Evolutionary conservation across 2,888 invertebrate species (phyloP).

Genomic region (Zootermopsis nevadensis): DNA sequence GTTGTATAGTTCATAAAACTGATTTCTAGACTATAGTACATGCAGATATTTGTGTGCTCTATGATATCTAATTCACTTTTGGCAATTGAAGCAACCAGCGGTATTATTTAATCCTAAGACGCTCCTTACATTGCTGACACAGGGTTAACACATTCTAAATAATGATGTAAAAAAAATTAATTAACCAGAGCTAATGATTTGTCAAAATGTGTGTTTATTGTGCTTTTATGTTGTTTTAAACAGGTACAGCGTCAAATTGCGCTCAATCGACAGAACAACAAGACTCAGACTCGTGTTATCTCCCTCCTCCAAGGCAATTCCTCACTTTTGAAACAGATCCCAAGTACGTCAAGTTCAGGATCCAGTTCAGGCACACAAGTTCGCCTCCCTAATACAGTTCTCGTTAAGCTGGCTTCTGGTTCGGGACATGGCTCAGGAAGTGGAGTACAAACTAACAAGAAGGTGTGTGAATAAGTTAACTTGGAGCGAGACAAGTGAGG

Average conservation of each 20-base stretch:
- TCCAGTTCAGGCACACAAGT: conserved; percentile 56
- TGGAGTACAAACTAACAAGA: conserved; percentile 50
- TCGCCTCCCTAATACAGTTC: conserved; percentile 60
- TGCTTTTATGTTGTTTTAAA: conserved; percentile 31
- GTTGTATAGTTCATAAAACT: too few relatives aligned
- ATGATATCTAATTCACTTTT: too few relatives aligned
- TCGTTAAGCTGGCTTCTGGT: conserved; percentile 61
- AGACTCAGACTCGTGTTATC: conserved; percentile 74
- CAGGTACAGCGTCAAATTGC: conserved; percentile 81
- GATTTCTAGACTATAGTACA: too few relatives aligned
- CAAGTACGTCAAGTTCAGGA: conserved; percentile 58
- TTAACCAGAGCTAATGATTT: too few relatives aligned
- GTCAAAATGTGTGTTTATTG: neutral
- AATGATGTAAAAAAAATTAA: too few relatives aligned
- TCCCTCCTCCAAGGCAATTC: conserved; percentile 77
- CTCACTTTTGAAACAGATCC: conserved; percentile 56
- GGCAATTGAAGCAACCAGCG: too few relatives aligned
- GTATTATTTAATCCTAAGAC: too few relatives aligned
- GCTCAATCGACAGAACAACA: conserved; percentile 75
- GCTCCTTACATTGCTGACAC: too few relatives aligned
- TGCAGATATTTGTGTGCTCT: too few relatives aligned
- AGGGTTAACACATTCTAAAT: too few relatives aligned
- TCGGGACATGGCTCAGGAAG: conserved; percentile 51
- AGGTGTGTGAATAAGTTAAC: conserved; percentile 22
- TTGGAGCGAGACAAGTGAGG: too few relatives aligned